These are phyloP conservation scores for Spilosoma lubricipeda DNA, from an alignment of 2,888 invertebrate genomes.

Conservation along the genomic window DNA sequence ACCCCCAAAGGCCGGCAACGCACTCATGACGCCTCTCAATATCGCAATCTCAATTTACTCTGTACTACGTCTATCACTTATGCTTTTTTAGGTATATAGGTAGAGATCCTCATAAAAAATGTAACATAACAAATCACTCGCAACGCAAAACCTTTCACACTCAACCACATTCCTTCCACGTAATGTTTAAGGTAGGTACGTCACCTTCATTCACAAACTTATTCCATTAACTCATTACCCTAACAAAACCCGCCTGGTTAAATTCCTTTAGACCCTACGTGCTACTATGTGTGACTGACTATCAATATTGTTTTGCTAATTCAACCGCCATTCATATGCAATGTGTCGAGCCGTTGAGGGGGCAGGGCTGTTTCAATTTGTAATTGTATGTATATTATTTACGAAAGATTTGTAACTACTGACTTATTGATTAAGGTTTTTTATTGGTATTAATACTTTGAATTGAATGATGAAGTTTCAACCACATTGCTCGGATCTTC, in stretches of 20 bases:
- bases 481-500: too few species aligned
- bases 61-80: not conserved
- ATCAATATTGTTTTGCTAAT: constrained; percentile 24
- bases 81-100: not conserved
- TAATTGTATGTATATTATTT: constrained; percentile 38
- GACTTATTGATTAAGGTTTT: not conserved
- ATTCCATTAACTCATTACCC: not conserved
- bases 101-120: not conserved
- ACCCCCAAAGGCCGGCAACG: too few species aligned
- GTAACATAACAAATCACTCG: not conserved
- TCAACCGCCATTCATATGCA: constrained; percentile 29
- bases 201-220: constrained; percentile 3
- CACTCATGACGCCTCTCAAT: too few species aligned
- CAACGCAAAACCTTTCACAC: not conserved
- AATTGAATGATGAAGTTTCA: not conserved
- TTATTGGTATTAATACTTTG: not conserved
- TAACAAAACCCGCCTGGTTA: not conserved
- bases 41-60: not conserved
- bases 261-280: constrained; percentile 15
- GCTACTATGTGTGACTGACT: constrained; percentile 29
- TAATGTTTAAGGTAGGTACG: not conserved
- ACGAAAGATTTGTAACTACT: not conserved
- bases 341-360: constrained; percentile 29
- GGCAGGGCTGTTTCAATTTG: constrained; percentile 25
- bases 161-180: not conserved